Evolutionary conservation across 2,113 vertebrate genomes (phyloP), one percentile per base, ranked within the genome.

Genomic region (Gymnobelideus leadbeateri): DNA sequence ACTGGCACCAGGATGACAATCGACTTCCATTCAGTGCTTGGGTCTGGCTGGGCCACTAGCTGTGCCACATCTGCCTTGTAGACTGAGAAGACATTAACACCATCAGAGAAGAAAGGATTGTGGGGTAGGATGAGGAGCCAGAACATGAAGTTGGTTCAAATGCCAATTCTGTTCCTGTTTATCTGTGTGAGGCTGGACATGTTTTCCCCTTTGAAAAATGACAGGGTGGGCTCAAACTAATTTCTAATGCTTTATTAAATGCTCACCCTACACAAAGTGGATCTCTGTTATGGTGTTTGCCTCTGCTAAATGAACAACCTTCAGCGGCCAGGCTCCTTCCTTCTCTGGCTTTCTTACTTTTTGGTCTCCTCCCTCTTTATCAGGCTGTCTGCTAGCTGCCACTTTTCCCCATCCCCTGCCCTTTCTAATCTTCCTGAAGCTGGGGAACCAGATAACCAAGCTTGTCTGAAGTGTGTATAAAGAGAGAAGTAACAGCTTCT

Each of bases 1-100:
- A 99, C 99, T 0, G 99, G 99, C 90, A 99, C 99, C 97, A 99
- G 98, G 93, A 99, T 98, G 94, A 99, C 98, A 92, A 99, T 98
- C 0, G 99, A 99, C 96, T 99, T 99, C 99, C 99, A 99, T 51
- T 97, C 97, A 0, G 98, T 97, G 3, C 93, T 92, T 0, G 97
- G 97, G 91, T 98, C 98, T 0, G 89, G 90, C 0, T 93, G 55
- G 11, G 98, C 96, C 96, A 99, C 99, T 49, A 99, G 97, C 77
- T 54, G 97, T 8, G 98, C 97, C 89, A 99, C 99, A 14, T 99
- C 99, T 0, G 98, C 99, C 96, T 99, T 99, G 98, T 99, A 99
- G 93, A 99, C 99, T 99, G 96, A 23, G 95, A 77, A 93, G 51
- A 95, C 3, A 96, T 43, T 3, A 84, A 21, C 6, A 43, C 19